phyloP scores from a whole-genome alignment of 1,140 invertebrate species.

The Stegodyphus mimosarum region DNA sequence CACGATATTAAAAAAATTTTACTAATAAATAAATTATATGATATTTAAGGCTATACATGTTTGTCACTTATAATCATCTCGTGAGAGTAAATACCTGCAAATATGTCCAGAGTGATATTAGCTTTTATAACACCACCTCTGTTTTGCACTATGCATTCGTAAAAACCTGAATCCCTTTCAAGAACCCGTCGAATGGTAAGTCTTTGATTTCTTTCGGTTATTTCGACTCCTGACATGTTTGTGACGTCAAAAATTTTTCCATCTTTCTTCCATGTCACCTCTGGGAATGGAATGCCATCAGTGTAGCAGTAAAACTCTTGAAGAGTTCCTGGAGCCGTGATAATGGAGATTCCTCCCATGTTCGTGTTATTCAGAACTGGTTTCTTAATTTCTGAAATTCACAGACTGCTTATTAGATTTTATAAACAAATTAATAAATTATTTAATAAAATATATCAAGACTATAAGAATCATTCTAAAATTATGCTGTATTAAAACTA shows the following conservation, averaged over 20 bases:
- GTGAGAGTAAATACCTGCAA: background rate
- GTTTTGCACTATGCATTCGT: slow-evolving; percentile 58
- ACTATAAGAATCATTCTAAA: no score
- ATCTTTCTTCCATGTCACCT: slow-evolving; percentile 62
- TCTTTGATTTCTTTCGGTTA: slow-evolving; percentile 43
- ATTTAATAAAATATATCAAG: no score
- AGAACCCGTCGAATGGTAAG: slow-evolving; percentile 53
- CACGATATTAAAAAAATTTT: no score
- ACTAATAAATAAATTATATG: no score
- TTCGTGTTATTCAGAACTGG: slow-evolving; percentile 60
- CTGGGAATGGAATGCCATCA: slow-evolving; percentile 61
- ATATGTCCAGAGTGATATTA: slow-evolving; percentile 45
- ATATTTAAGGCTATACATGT: no score
- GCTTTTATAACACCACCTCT: slow-evolving; percentile 45
- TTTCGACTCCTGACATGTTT: slow-evolving; percentile 44
- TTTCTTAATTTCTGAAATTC: slow-evolving; percentile 36
- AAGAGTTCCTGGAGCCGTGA: slow-evolving; percentile 20
- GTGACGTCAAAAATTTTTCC: slow-evolving; percentile 33
- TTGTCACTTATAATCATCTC: no score
- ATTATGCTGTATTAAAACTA: no score
- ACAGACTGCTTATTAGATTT: background rate
- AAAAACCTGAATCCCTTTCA: slow-evolving; percentile 58
- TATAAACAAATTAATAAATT: no score
- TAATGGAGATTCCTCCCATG: slow-evolving; percentile 44
- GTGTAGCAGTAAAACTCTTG: slow-evolving; percentile 62